Evolutionary conservation across 2,888 invertebrate species (phyloP).

Genomic region (Volucella bombylans): DNA sequence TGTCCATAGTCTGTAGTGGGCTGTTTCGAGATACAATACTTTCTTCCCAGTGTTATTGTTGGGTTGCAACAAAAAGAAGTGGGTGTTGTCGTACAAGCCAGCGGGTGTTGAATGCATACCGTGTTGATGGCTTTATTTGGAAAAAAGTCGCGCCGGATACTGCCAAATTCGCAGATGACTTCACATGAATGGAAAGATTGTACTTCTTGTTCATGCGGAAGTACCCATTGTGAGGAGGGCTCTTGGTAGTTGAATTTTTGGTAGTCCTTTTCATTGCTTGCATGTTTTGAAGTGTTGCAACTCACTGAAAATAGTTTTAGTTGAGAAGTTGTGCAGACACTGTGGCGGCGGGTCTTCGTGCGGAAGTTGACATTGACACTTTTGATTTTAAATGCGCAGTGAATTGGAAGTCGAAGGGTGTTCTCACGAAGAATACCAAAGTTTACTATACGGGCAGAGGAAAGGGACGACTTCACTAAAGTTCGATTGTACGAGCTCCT

Average conservation of each 20-base stretch:
- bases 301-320: slow-evolving; percentile 39
- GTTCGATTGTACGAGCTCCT: too few relatives aligned
- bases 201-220: slow-evolving; percentile 33
- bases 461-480: too few relatives aligned
- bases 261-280: slow-evolving; percentile 6
- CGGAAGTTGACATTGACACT: not conserved
- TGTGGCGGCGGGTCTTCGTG: not conserved
- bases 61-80: slow-evolving; percentile 53
- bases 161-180: slow-evolving; percentile 63
- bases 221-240: slow-evolving; percentile 4
- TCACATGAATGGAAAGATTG: slow-evolving; percentile 48
- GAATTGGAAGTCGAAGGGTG: not conserved
- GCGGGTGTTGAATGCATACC: slow-evolving; percentile 10
- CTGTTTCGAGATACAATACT: slow-evolving; percentile 10
- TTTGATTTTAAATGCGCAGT: not conserved
- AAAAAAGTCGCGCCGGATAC: slow-evolving; percentile 48
- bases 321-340: slow-evolving; percentile 24
- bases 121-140: slow-evolving; percentile 57
- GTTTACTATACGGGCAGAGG: too few relatives aligned
- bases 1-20: not conserved
- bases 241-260: slow-evolving; percentile 11
- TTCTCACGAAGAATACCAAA: too few relatives aligned
- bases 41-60: slow-evolving; percentile 15
- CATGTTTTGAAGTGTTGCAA: slow-evolving; percentile 28
- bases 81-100: slow-evolving; percentile 35